phyloP scores from a whole-genome alignment of 2,797 vertebrate genomes.

The Aeoliscus strigatus region DNA sequence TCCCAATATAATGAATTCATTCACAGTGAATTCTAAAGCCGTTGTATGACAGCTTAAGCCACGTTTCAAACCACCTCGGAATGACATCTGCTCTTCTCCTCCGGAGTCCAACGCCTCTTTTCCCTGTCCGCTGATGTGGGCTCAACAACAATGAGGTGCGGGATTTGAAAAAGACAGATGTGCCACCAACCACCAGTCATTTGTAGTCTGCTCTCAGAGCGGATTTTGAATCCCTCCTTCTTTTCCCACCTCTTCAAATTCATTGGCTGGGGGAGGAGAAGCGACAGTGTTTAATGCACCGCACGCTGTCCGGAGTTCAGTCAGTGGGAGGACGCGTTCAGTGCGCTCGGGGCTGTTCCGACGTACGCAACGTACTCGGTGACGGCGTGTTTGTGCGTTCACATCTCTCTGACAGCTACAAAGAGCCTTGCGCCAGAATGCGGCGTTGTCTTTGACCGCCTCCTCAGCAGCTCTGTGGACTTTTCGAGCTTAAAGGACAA shows the following conservation, averaged over 20 bases:
- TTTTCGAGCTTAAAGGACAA: slow-evolving; percentile 73
- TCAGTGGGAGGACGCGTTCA: slow-evolving; percentile 73
- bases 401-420: slow-evolving; percentile 10
- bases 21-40: slow-evolving; percentile 1
- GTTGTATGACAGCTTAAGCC: slow-evolving; percentile 34
- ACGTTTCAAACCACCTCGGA: slow-evolving; percentile 23
- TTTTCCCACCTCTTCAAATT: slow-evolving; percentile 44
- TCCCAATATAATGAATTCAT: background rate
- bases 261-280: slow-evolving; percentile 88
- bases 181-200: slow-evolving; percentile 67
- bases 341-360: slow-evolving; percentile 38
- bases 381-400: slow-evolving; percentile 17
- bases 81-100: slow-evolving; percentile 2
- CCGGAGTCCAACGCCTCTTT: slow-evolving; percentile 37
- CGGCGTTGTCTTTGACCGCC: slow-evolving; percentile 44
- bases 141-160: slow-evolving; percentile 65
- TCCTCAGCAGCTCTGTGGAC: slow-evolving; percentile 50
- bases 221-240: slow-evolving; percentile 68
- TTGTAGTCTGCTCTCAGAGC: slow-evolving; percentile 56
- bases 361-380: slow-evolving; percentile 57
- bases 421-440: slow-evolving; percentile 31
- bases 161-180: slow-evolving; percentile 68
- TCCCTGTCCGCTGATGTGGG: slow-evolving; percentile 36
- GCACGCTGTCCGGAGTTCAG: slow-evolving; percentile 91
- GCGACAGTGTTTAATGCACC: slow-evolving; percentile 98